Conservation (phyloP, 1,140 invertebrate genomes). For the Riptortus pedestris region DNA sequence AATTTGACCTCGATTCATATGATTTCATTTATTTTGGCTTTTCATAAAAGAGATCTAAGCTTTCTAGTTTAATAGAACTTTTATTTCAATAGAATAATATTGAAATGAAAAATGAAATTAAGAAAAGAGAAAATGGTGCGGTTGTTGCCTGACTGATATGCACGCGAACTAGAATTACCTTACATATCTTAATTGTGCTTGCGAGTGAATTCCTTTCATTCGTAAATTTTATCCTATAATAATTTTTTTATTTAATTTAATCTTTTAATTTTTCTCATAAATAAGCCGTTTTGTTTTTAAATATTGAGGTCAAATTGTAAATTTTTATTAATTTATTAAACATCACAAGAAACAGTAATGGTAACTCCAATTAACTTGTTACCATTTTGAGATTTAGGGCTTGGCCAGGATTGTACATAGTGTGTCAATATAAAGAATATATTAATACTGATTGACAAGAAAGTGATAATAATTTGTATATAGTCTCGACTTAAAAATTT, state of each 20-base stretch:
- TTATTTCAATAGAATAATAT: no score
- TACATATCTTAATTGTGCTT: not conserved
- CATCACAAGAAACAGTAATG: no score
- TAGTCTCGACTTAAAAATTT: constrained; percentile 10
- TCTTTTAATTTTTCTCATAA: no score
- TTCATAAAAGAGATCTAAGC: no score
- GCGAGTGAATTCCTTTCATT: no score
- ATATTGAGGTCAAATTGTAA: no score
- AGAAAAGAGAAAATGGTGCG: not conserved
- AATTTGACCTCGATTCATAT: not conserved
- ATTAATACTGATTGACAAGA: constrained; percentile 4
- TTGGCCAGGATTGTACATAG: constrained; percentile 10
- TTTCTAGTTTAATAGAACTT: no score
- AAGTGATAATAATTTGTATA: constrained; percentile 15
- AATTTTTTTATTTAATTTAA: no score
- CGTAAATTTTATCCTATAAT: no score
- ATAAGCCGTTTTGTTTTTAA: no score
- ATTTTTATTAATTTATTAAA: no score
- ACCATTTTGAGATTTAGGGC: not conserved
- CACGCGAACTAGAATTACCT: not conserved
- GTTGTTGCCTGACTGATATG: not conserved
- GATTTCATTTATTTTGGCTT: no score
- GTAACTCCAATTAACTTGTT: not conserved
- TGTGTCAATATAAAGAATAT: constrained; percentile 1
- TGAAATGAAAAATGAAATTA: not conserved